Base-by-base conservation (phyloP, 2,888 invertebrate species). In the Melipona bicolor region DNA sequence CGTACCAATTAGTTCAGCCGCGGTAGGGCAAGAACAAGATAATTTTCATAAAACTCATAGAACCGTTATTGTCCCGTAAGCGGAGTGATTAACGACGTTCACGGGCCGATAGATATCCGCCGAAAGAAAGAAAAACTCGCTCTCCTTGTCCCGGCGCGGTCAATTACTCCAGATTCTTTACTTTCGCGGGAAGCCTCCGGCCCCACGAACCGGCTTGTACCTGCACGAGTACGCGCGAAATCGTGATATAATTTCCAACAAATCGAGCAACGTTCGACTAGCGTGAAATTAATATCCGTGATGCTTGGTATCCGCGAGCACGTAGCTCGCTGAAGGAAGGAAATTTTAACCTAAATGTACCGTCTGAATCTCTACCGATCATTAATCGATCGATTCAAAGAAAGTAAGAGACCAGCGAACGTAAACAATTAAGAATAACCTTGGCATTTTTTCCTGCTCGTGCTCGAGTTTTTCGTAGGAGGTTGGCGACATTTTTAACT, bases 91-190 rank as follows among this genome's bases (percentile, higher is more conserved):
- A 56, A 72, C 52, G 32, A 75, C 65, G 71, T 77, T 62, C 50
- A 50, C 61, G 52, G 43, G 69, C 32, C 79, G 73, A 81, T 72
- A 76, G 86, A 75, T 84, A 79, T 80, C 75, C 77, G 32, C 64
- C 43, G 76, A 68, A 79, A 71, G 64, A 79, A 49, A 85, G 78
- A 91, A 89, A 90, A 88, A 91, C 89, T 88, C 75, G 91, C 88
- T 91, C 89, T 88, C 91, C 91, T 91, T 91, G 91, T 84, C 89
- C 90, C 88, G 87, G 17, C 84, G 74, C 74, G 76, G 85, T 80
- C 85, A 91, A 90, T 91, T 91, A 89, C 89, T 86, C 86, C 88
- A 89, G 85, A 87, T 89, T 88, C 83, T 87, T 89, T 83, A 90
- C 91, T 90, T 90, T 90, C 89, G 87, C 88, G 85, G 78, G 84